These are phyloP conservation scores for Dasypolia templi DNA, from an alignment of 2,888 invertebrate species.

Conservation along the genomic window DNA sequence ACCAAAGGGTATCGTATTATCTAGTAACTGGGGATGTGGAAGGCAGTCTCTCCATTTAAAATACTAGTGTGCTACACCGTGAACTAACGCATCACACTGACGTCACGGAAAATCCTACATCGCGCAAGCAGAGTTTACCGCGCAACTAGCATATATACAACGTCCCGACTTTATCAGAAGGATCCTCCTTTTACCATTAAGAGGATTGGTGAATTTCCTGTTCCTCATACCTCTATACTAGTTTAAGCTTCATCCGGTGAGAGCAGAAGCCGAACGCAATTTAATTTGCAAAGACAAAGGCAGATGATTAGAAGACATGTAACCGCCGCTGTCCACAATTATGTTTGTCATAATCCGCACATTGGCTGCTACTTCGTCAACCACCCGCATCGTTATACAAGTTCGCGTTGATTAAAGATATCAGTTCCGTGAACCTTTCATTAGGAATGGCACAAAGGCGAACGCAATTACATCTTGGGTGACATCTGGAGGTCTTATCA, in stretches of 20 bases:
- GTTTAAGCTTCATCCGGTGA: background rate
- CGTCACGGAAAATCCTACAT: no score
- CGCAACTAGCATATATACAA: no score
- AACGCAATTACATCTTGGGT: conserved; percentile 85
- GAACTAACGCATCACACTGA: no score
- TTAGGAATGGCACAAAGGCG: conserved; percentile 87
- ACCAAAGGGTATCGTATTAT: no score
- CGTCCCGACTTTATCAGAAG: no score
- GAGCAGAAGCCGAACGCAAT: background rate
- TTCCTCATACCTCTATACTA: no score
- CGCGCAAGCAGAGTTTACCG: no score
- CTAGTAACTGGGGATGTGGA: background rate
- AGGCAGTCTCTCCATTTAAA: background rate
- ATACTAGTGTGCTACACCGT: no score
- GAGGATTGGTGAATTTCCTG: no score
- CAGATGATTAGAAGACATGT: conserved; percentile 3
- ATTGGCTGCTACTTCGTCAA: conserved; percentile 69
- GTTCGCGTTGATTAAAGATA: conserved; percentile 90
- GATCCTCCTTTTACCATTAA: no score
- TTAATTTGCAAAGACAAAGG: background rate
- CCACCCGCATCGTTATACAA: conserved; percentile 85
- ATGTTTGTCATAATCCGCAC: conserved; percentile 31
- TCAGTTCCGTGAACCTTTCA: conserved; percentile 89
- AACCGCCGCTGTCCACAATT: conserved; percentile 21
- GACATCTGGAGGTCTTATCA: conserved; percentile 89